These are phyloP conservation scores for Drosophila takahashii DNA, from an alignment of 1,140 invertebrate genomes.

Conservation along the genomic window DNA sequence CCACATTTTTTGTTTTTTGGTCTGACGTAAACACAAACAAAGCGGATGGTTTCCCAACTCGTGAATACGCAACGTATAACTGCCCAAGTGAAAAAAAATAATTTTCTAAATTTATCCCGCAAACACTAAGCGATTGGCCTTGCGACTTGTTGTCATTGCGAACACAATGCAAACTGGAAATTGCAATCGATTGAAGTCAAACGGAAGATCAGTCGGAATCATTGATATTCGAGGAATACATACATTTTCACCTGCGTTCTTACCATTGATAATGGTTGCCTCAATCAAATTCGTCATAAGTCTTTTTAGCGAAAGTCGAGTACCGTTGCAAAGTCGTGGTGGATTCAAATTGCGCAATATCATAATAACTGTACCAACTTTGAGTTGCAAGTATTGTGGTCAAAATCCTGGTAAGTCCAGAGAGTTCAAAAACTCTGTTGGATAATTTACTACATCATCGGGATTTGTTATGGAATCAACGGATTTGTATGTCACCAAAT, in stretches of 20 bases:
- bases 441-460: slow-evolving; percentile 6
- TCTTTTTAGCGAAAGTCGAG: slow-evolving; percentile 13
- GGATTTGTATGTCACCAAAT: slow-evolving; percentile 9
- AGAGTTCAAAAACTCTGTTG: slow-evolving; percentile 7
- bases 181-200: slow-evolving; percentile 1
- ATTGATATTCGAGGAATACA: slow-evolving; percentile 10
- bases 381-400: background rate
- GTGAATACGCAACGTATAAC: no score
- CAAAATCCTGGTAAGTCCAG: slow-evolving; percentile 1
- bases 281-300: no score
- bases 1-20: slow-evolving; percentile 9
- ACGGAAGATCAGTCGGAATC: slow-evolving; percentile 11
- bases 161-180: no score
- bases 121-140: no score
- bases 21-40: slow-evolving; percentile 1
- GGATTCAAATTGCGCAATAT: slow-evolving; percentile 18
- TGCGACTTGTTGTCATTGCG: no score
- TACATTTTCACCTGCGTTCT: slow-evolving; percentile 16
- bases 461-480: slow-evolving; percentile 13
- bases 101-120: no score
- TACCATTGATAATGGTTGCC: slow-evolving; percentile 7
- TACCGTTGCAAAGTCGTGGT: slow-evolving; percentile 22
- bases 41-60: background rate
- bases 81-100: background rate
- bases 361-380: slow-evolving; percentile 3